phyloP scores from a whole-genome alignment of 2,797 vertebrate genomes.

The Champsocephalus esox region DNA sequence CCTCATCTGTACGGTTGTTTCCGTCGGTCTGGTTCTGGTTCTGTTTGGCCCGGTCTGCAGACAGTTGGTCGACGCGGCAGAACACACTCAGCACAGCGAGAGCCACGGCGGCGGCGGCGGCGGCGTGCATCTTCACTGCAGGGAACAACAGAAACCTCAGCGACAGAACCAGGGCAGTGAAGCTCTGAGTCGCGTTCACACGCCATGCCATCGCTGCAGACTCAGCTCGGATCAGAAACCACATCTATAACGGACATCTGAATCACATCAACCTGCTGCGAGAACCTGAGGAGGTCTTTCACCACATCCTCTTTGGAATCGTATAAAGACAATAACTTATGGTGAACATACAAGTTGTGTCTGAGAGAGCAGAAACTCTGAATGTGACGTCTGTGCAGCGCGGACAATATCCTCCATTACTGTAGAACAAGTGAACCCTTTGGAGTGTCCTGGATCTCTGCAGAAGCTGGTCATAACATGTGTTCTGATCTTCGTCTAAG shows the following conservation, averaged over 20 bases:
- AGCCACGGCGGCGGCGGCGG: constrained; percentile 79
- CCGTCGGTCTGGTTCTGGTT: constrained; percentile 61
- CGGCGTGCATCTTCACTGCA: constrained; percentile 79
- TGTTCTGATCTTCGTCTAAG: too few species aligned
- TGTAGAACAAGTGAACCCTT: too few species aligned
- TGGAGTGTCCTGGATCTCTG: too few species aligned
- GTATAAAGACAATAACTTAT: constrained; percentile 3
- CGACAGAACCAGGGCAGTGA: constrained; percentile 10
- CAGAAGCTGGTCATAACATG: too few species aligned
- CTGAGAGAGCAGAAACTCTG: constrained; percentile 9
- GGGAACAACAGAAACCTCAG: neutral
- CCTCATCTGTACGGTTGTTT: constrained; percentile 49
- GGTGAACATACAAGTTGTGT: neutral
- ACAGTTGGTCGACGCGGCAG: constrained; percentile 86
- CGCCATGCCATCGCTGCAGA: constrained; percentile 31
- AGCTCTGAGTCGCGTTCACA: constrained; percentile 48
- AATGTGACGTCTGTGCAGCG: neutral
- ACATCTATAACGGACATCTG: constrained; percentile 46
- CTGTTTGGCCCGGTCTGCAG: constrained; percentile 86
- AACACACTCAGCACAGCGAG: constrained; percentile 86
- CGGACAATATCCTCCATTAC: too few species aligned
- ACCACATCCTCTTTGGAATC: constrained; percentile 26
- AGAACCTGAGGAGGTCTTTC: constrained; percentile 38
- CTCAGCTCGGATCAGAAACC: constrained; percentile 50
- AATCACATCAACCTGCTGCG: constrained; percentile 61